Base-by-base conservation (phyloP, 2,113 vertebrate genomes). In the Aptenodytes forsteri region DNA sequence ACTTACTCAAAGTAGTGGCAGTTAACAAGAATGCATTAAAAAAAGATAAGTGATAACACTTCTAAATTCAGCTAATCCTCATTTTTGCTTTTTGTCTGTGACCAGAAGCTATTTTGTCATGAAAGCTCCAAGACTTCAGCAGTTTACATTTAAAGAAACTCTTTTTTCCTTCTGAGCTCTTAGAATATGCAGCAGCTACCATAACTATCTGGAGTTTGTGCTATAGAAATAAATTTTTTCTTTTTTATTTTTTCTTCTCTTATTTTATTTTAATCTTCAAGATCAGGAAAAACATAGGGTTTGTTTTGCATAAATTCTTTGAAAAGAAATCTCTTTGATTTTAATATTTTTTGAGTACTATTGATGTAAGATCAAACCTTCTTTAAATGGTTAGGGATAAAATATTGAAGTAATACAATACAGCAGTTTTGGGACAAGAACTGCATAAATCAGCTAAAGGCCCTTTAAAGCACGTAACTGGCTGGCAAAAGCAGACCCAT, bases 321-420 rank as follows among this genome's bases (percentile, higher is more conserved):
- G 70, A 97, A 88, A 93, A 93, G 36, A 95, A 92, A 82, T 64
- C 44, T 85, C 90, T 97, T 97, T 97, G 89, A 97, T 97, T 97
- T 97, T 97, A 97, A 96, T 97, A 86, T 95, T 97, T 98, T 96
- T 94, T 49, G 89, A 97, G 49, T 50, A 90, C 64, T 91, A 92
- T 65, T 97, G 90, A 95, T 97, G 64, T 94, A 96, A 91, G 86
- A 97, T 92, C 91, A 97, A 98, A 95, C 40, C 78, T 94, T 90
- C 96, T 95, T 98, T 96, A 97, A 97, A 95, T 94, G 69, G 85
- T 96, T 96, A 96, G 83, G 97, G 84, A 96, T 87, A 94, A 97
- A 96, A 97, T 98, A 97, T 88, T 95, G 87, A 96, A 97, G 93
- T 94, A 98, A 98, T 97, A 97, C 87, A 96, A 97, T 97, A 94